Conservation (phyloP, 1,140 invertebrate genomes). For the Wiebesia pumilae region DNA sequence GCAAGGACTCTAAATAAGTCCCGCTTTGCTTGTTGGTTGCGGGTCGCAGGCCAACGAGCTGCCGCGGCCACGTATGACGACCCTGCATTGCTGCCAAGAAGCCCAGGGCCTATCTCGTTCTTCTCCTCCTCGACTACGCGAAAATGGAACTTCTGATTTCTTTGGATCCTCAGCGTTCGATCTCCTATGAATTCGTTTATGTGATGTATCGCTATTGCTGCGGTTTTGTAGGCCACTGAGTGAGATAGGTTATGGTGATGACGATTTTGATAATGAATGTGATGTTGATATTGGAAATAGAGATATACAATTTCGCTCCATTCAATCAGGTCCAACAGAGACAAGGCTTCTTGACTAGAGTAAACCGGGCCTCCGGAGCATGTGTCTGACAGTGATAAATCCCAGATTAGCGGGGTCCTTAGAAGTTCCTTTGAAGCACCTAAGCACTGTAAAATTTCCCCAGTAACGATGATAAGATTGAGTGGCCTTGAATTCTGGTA, state of each 20-base stretch:
- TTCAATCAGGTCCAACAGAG: slow-evolving; percentile 52
- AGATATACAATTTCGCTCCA: slow-evolving; percentile 29
- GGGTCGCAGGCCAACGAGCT: slow-evolving; percentile 44
- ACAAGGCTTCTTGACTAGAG: slow-evolving; percentile 50
- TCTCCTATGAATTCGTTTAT: neutral
- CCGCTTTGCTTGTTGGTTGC: slow-evolving; percentile 60
- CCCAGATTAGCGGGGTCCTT: slow-evolving; percentile 64
- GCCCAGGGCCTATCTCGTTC: slow-evolving; percentile 15
- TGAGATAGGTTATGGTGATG: neutral
- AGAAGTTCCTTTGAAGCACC: slow-evolving; percentile 63
- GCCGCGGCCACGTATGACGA: slow-evolving; percentile 48
- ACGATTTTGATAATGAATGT: neutral
- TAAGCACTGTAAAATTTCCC: slow-evolving; percentile 19
- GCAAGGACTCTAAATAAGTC: slow-evolving; percentile 64
- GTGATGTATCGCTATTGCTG: neutral
- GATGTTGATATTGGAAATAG: neutral
- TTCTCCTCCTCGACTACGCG: neutral
- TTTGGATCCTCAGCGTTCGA: slow-evolving; percentile 10
- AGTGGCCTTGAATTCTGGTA: neutral
- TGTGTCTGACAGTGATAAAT: slow-evolving; percentile 41
- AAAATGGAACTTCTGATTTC: neutral
- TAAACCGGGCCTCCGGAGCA: slow-evolving; percentile 51
- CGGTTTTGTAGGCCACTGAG: neutral
- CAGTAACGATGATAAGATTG: slow-evolving; percentile 12
- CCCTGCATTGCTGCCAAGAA: slow-evolving; percentile 46